phyloP scores from a whole-genome alignment of 2,888 invertebrate genomes.

The Meandrusa payeni region DNA sequence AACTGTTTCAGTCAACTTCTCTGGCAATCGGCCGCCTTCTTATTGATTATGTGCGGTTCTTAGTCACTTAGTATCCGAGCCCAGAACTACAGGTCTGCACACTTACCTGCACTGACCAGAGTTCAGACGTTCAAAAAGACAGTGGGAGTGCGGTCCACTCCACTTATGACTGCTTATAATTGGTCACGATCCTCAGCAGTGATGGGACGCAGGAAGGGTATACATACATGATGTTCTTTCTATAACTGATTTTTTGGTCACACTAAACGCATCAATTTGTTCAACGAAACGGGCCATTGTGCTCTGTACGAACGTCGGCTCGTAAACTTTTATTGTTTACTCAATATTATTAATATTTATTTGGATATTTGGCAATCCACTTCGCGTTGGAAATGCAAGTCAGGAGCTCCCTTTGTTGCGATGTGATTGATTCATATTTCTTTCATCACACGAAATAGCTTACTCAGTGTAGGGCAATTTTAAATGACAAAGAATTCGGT shows the following conservation, averaged over 20 bases:
- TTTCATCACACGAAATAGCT: slow-evolving; percentile 16
- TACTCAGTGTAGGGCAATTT: slow-evolving; percentile 7
- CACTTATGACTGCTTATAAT: too few species aligned
- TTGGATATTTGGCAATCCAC: slow-evolving; percentile 22
- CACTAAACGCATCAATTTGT: slow-evolving; percentile 32
- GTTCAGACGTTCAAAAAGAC: too few species aligned
- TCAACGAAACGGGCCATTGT: slow-evolving; percentile 30
- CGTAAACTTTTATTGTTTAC: slow-evolving; percentile 35
- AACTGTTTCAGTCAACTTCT: too few species aligned
- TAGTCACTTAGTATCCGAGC: too few species aligned
- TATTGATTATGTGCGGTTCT: too few species aligned
- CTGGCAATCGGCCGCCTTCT: too few species aligned
- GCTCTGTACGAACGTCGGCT: slow-evolving; percentile 24
- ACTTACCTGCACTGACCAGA: too few species aligned
- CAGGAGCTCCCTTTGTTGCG: slow-evolving; percentile 22
- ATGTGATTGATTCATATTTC: slow-evolving; percentile 22
- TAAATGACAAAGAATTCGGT: slow-evolving; percentile 6
- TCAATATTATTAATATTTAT: slow-evolving; percentile 30
- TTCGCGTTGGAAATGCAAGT: slow-evolving; percentile 22
- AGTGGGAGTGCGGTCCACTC: too few species aligned
- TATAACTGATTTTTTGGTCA: slow-evolving; percentile 11
- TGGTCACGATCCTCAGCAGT: too few species aligned
- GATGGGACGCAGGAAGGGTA: too few species aligned
- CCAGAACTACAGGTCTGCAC: too few species aligned
- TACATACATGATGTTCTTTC: too few species aligned